These are phyloP conservation scores for Acholoe squamosa DNA, from an alignment of 2,888 invertebrate species.

Conservation along the genomic window DNA sequence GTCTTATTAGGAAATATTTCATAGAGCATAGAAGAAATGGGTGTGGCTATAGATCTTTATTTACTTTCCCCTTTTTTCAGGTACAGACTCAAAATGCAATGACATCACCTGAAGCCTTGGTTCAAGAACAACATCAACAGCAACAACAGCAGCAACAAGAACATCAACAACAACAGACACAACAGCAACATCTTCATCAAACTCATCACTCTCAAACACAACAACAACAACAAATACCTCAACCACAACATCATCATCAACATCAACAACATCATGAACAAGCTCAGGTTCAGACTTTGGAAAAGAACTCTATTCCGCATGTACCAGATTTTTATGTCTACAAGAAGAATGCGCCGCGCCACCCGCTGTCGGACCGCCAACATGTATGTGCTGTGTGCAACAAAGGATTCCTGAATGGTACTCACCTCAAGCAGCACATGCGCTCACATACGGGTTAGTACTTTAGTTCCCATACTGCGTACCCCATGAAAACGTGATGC, in stretches of 20 bases:
- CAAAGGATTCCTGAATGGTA: slow-evolving; percentile 50
- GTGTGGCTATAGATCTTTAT: too few relatives aligned
- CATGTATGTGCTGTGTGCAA: slow-evolving; percentile 47
- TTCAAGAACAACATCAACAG: slow-evolving; percentile 24
- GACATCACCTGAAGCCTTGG: background rate
- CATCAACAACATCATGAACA: slow-evolving; percentile 38
- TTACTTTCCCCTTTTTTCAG: too few relatives aligned
- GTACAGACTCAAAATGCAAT: slow-evolving; percentile 10
- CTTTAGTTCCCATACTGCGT: too few relatives aligned
- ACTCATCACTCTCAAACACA: background rate
- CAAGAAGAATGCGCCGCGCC: slow-evolving; percentile 34
- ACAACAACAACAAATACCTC: slow-evolving; percentile 16
- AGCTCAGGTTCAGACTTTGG: background rate
- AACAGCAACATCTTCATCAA: background rate
- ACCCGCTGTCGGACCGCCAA: slow-evolving; percentile 19
- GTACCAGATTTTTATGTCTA: slow-evolving; percentile 12
- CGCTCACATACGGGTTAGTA: slow-evolving; percentile 32
- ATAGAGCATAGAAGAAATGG: too few relatives aligned
- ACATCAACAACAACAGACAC: slow-evolving; percentile 25
- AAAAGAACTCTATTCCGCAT: background rate
- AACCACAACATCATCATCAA: slow-evolving; percentile 21
- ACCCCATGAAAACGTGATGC: too few relatives aligned
- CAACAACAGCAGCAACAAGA: slow-evolving; percentile 50
- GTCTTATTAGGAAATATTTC: too few relatives aligned
- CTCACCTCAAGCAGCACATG: slow-evolving; percentile 58